A percentile compares a stretch with the other conserved stretches of the same genome.
Evolutionary conservation across 92 coral and sea anemone species (phyloP).

Genomic region (Epizoanthus ramosus): DNA sequence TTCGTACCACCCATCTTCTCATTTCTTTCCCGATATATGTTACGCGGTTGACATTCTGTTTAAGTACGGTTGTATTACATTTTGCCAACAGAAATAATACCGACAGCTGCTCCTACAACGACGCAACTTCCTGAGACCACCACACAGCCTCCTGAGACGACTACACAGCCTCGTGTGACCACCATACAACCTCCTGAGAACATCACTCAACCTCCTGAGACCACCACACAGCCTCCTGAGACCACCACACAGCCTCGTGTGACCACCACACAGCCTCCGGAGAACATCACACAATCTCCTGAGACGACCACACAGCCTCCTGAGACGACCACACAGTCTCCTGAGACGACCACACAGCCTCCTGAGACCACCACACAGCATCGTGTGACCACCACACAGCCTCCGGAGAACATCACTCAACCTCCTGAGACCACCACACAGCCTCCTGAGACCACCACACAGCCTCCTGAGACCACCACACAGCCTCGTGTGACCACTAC

Average conservation of each 20-base stretch:
- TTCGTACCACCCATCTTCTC: no score
- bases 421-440: background rate
- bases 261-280: background rate
- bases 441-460: background rate
- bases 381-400: background rate
- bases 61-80: no score
- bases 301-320: background rate
- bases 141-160: background rate
- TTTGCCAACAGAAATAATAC: no score
- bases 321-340: background rate
- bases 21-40: no score
- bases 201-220: background rate
- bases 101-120: background rate
- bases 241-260: background rate
- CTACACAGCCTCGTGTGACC: background rate
- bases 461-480: background rate
- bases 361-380: background rate
- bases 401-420: background rate
- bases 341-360: background rate
- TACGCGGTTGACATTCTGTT: no score
- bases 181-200: background rate
- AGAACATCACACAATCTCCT: background rate
- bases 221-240: background rate
- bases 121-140: background rate
- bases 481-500: background rate